phyloP scores from a whole-genome alignment of 2,888 invertebrate species.

The Parascotia fuliginaria region DNA sequence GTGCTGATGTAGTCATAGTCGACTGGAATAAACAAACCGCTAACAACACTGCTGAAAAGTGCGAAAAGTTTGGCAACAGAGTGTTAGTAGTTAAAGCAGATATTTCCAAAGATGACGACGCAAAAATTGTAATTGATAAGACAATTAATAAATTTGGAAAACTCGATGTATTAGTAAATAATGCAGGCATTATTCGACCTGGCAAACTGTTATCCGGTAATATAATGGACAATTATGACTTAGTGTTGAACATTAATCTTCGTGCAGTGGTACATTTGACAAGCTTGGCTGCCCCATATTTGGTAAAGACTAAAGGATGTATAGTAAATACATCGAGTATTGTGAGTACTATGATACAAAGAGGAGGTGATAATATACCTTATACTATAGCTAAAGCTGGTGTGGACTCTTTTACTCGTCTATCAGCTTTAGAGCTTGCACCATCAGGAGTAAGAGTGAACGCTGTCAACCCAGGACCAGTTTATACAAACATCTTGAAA shows the following conservation, averaged over 20 bases:
- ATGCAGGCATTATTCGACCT: conserved; percentile 41
- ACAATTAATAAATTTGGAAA: conserved; percentile 45
- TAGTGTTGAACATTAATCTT: conserved; percentile 11
- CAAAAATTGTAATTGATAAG: conserved; percentile 33
- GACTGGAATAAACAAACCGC: conserved; percentile 33
- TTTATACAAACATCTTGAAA: conserved; percentile 59
- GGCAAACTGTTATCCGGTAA: conserved; percentile 34
- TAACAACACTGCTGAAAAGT: conserved; percentile 14
- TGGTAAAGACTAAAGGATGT: conserved; percentile 13
- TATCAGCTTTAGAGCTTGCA: conserved; percentile 88
- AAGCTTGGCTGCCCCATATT: conserved; percentile 2
- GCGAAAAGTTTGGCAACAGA: conserved; percentile 31
- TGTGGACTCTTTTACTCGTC: conserved; percentile 90
- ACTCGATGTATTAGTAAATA: conserved; percentile 54
- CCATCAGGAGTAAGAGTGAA: conserved; percentile 87
- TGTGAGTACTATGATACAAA: not conserved
- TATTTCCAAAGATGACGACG: conserved; percentile 42
- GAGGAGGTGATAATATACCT: no score
- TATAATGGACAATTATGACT: conserved; percentile 28
- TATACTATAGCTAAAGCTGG: conserved; percentile 56
- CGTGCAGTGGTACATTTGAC: conserved; percentile 8
- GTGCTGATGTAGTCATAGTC: conserved; percentile 34
- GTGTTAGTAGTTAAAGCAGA: conserved; percentile 44
- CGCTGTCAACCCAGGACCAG: conserved; percentile 89
- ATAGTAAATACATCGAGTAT: conserved; percentile 16